A percentile compares a stretch with the other conserved stretches of the same genome.
These are phyloP conservation scores for Passerculus sandwichensis DNA, from an alignment of 2,797 vertebrate genomes.

Conservation along the genomic window DNA sequence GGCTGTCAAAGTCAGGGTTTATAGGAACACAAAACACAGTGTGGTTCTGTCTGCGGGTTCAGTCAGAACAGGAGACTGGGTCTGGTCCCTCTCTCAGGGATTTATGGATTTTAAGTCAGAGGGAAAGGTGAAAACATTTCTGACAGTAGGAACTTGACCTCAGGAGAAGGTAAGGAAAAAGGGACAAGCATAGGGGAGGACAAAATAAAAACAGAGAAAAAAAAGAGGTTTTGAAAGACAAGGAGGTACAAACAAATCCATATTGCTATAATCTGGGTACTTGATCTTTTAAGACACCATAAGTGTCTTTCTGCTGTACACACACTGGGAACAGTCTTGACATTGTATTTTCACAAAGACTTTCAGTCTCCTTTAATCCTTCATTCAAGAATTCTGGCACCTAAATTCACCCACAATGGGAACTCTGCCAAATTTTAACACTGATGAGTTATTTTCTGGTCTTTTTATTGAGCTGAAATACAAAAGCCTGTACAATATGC, in stretches of 20 bases:
- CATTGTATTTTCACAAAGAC: background rate
- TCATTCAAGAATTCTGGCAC: background rate
- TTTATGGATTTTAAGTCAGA: background rate
- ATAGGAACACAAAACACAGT: background rate
- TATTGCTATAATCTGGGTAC: background rate
- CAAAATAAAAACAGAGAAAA: background rate
- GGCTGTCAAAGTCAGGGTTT: background rate
- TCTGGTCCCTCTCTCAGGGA: background rate
- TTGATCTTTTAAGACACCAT: background rate
- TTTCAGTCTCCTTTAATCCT: background rate
- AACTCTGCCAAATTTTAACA: slow-evolving; percentile 20
- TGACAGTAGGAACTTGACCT: background rate
- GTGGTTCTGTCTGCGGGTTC: background rate
- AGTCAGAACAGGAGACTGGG: background rate
- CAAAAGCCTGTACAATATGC: slow-evolving; percentile 36
- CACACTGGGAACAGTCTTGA: background rate
- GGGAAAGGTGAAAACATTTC: background rate
- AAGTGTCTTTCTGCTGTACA: background rate
- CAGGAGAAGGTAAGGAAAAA: background rate
- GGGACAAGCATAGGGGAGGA: background rate
- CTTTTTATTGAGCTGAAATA: background rate
- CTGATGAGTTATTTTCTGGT: background rate
- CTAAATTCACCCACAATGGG: background rate
- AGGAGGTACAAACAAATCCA: background rate
- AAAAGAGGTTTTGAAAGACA: background rate